Base-by-base conservation (phyloP, 2,888 invertebrate species). In the Ormyrus thymus region DNA sequence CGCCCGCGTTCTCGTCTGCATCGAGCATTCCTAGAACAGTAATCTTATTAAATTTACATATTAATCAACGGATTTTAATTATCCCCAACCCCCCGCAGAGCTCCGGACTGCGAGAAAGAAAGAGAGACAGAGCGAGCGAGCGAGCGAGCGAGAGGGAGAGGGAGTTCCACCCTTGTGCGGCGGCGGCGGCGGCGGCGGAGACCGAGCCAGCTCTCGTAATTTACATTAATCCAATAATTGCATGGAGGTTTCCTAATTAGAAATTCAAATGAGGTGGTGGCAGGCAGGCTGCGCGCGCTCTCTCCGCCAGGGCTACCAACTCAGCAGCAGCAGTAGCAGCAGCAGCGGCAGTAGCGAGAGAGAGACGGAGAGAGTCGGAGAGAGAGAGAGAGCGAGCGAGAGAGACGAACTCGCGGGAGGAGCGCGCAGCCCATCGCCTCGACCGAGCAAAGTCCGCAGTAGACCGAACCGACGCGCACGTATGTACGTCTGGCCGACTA, bases 11-110 rank as follows among this genome's bases (percentile, higher is more conserved):
- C 87, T 86, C 85, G 88, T 88, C 89, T 88, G 87, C 87, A 88
- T 83, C 87, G 89, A 89, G 89, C 95, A 95, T 95, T 95, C 95
- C 95, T 93, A 95, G 94, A 95, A 95, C 95, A 95, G 95, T 96
- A 96, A 96, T 96, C 96, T 96, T 96, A 96, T 96, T 96, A 96
- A 96, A 96, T 96, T 96, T 96, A 96, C 96, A 96, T 96, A 96
- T 96, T 96, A 96, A 96, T 96, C 96, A 96, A 96, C 95, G 95
- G 96, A 96, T 96, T 96, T 96, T 96, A 96, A 96, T 96, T 96
- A 96, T 96, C 94, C 95, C 93, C 94, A 93, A 92, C 92, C 92
- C 91, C 91, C 91, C 84, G 73, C 68, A 68, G 78, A 81, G 80
- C 71, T 62, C 69, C 62, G 77, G 56, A 77, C 70, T 82, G 76